A percentile compares a stretch with the other conserved stretches of the same genome.
Conservation (phyloP, 2,113 vertebrate genomes). For the Campylorhamphus procurvoides region DNA sequence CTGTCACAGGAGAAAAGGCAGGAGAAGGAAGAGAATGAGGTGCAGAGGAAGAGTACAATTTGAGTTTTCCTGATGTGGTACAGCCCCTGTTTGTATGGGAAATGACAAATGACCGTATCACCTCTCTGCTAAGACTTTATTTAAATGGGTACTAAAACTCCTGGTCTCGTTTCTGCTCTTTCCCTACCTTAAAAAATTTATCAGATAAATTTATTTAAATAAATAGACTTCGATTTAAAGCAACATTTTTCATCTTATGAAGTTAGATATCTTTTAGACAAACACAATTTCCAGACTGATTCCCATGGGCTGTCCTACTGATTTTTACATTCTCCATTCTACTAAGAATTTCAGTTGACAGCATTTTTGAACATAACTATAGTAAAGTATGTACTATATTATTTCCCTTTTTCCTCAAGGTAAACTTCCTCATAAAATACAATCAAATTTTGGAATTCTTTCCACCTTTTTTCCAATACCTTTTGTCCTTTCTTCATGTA, state of each 20-base stretch:
- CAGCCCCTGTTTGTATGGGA: neutral
- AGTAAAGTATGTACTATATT: neutral
- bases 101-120: neutral
- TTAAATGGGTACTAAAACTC: neutral
- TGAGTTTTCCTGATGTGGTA: neutral
- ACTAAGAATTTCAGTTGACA: neutral
- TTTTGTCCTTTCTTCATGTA: neutral
- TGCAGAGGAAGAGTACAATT: neutral
- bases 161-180: neutral
- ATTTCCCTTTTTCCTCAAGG: neutral
- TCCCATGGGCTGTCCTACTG: neutral
- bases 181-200: neutral
- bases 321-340: neutral
- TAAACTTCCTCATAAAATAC: neutral
- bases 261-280: neutral
- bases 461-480: neutral
- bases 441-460: neutral
- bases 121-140: neutral
- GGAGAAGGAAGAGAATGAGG: neutral
- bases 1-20: neutral
- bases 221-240: neutral
- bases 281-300: neutral
- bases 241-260: neutral
- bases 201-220: neutral
- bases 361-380: neutral